A percentile compares a stretch with the other conserved stretches of the same genome.
These are phyloP conservation scores for Embiotoca jacksoni DNA, from an alignment of 2,113 vertebrate genomes.

Conservation along the genomic window DNA sequence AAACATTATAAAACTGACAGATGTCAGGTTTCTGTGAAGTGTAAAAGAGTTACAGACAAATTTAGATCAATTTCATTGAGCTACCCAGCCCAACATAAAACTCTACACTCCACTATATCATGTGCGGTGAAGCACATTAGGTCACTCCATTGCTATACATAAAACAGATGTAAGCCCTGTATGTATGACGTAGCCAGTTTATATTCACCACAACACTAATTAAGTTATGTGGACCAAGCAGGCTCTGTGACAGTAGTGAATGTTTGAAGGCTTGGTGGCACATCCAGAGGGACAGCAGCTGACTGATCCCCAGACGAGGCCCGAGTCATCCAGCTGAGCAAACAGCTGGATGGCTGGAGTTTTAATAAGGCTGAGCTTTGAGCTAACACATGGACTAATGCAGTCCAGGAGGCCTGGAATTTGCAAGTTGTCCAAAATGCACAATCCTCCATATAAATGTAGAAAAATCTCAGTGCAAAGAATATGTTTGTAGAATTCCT, in stretches of 20 bases:
- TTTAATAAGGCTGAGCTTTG: slow-evolving; percentile 54
- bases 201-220: slow-evolving; percentile 21
- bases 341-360: slow-evolving; percentile 49
- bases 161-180: slow-evolving; percentile 39
- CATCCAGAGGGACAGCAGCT: slow-evolving; percentile 51
- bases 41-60: slow-evolving; percentile 1
- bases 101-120: slow-evolving; percentile 19
- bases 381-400: slow-evolving; percentile 48
- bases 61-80: background rate
- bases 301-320: slow-evolving; percentile 39
- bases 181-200: slow-evolving; percentile 35
- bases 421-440: slow-evolving; percentile 33
- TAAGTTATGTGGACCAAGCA: slow-evolving; percentile 17
- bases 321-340: slow-evolving; percentile 73
- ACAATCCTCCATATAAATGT: slow-evolving; percentile 3
- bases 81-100: slow-evolving; percentile 18
- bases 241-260: slow-evolving; percentile 23
- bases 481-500: background rate
- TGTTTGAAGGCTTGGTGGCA: slow-evolving; percentile 35
- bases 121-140: background rate
- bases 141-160: slow-evolving; percentile 5
- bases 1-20: background rate
- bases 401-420: slow-evolving; percentile 18
- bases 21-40: background rate
- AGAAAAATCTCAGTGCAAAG: background rate